Conservation (phyloP, 1,140 invertebrate species). For the Diplogasteroides magnus region DNA sequence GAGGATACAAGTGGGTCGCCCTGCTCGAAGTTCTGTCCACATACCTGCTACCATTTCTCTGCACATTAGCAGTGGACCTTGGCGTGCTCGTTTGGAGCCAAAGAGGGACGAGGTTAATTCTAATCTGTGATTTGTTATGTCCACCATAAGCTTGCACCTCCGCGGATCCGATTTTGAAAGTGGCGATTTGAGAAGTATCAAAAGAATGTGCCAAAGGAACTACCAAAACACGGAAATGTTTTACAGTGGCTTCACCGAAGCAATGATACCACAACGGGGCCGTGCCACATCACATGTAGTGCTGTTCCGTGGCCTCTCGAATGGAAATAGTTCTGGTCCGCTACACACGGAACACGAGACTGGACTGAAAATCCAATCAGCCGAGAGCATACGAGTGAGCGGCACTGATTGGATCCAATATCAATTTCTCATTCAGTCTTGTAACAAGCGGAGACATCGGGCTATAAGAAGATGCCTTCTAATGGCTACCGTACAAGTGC, state of each 20-base stretch:
- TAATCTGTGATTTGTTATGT: too few species aligned
- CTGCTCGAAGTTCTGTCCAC: background rate
- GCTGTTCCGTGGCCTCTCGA: too few species aligned
- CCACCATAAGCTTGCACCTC: too few species aligned
- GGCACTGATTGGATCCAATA: background rate
- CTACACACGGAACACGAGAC: background rate
- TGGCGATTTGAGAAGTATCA: too few species aligned
- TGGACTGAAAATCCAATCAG: background rate
- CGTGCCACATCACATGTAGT: too few species aligned
- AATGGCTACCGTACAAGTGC: background rate
- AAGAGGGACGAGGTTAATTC: too few species aligned
- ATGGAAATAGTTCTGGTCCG: too few species aligned
- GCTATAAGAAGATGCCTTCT: background rate
- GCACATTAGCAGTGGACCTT: background rate
- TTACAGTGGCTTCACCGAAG: too few species aligned
- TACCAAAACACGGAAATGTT: too few species aligned
- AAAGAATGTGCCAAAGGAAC: too few species aligned
- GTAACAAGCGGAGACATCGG: background rate
- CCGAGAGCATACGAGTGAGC: background rate
- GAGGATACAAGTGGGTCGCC: background rate
- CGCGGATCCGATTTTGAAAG: too few species aligned
- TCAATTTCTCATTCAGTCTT: background rate
- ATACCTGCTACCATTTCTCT: background rate
- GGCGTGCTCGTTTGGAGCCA: background rate
- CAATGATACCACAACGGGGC: too few species aligned